phyloP scores from a whole-genome alignment of 2,797 vertebrate species.

The Fringilla coelebs region DNA sequence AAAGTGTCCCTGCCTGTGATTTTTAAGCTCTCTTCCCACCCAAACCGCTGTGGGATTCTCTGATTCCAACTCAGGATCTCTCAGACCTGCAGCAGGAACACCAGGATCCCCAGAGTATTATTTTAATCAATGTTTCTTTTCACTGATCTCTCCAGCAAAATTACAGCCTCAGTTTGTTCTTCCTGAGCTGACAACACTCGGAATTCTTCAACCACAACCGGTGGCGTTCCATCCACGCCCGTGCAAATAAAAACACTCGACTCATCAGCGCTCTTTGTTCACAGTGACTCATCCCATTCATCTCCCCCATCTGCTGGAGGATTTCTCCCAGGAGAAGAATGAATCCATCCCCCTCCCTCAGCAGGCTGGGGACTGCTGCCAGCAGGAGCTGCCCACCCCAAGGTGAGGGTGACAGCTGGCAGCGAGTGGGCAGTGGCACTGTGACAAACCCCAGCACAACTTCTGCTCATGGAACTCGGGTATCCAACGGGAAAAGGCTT shows the following conservation, averaged over 20 bases:
- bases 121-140: background rate
- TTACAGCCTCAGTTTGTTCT: background rate
- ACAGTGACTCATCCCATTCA: slow-evolving; percentile 34
- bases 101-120: background rate
- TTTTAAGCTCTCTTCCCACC: background rate
- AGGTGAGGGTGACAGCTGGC: background rate
- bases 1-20: background rate
- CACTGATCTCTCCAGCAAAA: background rate
- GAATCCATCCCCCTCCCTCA: background rate
- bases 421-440: accelerated
- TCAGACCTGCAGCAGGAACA: background rate
- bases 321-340: background rate
- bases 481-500: background rate
- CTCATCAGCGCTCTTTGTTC: slow-evolving; percentile 50
- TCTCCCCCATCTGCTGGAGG: slow-evolving; percentile 16
- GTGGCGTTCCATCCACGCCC: background rate
- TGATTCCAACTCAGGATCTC: background rate
- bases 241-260: background rate
- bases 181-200: background rate
- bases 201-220: background rate
- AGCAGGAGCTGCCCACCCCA: background rate
- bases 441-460: background rate
- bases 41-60: background rate
- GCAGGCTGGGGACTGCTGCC: background rate
- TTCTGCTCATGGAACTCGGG: background rate